These are phyloP conservation scores for Hyla sarda DNA, from an alignment of 2,113 vertebrate genomes.

Conservation along the genomic window DNA sequence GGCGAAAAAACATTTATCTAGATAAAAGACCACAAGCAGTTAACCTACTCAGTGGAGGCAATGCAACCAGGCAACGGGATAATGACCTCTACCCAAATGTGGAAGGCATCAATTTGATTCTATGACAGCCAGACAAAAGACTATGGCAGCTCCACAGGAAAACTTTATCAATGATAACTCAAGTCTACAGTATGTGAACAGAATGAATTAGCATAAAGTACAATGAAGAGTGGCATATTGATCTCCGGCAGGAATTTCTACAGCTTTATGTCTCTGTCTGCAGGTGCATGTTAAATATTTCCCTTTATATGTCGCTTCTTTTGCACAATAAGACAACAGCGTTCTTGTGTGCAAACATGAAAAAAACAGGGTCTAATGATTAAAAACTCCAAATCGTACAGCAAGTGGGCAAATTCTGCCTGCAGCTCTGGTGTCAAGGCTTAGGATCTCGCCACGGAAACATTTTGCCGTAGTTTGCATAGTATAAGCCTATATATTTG, in stretches of 20 bases:
- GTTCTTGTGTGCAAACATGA: not conserved
- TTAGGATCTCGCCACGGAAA: not conserved
- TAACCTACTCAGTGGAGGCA: slow-evolving; percentile 78
- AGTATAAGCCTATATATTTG: too few relatives aligned
- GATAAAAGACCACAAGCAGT: slow-evolving; percentile 79
- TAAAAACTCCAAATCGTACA: not conserved
- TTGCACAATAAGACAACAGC: slow-evolving; percentile 42
- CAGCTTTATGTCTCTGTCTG: slow-evolving; percentile 66
- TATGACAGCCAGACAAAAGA: slow-evolving; percentile 74
- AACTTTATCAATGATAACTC: slow-evolving; percentile 75
- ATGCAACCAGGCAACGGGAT: slow-evolving; percentile 71
- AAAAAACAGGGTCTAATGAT: slow-evolving; percentile 27
- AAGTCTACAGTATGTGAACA: slow-evolving; percentile 65
- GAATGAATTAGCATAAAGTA: slow-evolving; percentile 69
- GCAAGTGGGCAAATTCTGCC: not conserved
- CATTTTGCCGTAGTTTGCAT: not conserved
- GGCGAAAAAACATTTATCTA: slow-evolving; percentile 74
- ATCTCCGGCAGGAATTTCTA: slow-evolving; percentile 62
- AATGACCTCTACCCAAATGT: slow-evolving; percentile 77
- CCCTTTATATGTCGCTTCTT: slow-evolving; percentile 62
- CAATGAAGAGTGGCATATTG: slow-evolving; percentile 66
- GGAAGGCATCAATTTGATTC: slow-evolving; percentile 75
- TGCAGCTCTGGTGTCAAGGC: not conserved
- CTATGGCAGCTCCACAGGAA: slow-evolving; percentile 68
- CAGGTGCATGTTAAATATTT: slow-evolving; percentile 62